These are phyloP conservation scores for Onychorhynchus coronatus DNA, from an alignment of 2,113 vertebrate genomes.

Conservation along the genomic window DNA sequence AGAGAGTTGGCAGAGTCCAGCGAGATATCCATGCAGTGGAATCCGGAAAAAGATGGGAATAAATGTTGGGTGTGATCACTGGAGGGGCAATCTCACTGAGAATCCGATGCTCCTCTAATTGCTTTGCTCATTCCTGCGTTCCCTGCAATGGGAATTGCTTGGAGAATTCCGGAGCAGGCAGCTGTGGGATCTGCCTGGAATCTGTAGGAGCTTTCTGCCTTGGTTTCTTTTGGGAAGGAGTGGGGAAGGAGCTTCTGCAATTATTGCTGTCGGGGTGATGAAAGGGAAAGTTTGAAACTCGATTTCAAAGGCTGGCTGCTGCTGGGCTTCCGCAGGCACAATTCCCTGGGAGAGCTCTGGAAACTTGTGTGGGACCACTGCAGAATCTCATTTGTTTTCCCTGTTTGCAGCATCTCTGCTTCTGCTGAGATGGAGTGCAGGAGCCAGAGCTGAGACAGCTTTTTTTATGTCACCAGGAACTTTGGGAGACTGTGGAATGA, in stretches of 20 bases:
- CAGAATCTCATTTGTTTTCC: constrained; percentile 42
- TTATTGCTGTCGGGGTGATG: neutral
- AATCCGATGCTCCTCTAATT: neutral
- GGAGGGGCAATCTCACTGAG: neutral
- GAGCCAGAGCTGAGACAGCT: neutral
- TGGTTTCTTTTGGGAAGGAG: neutral
- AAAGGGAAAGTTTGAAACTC: neutral
- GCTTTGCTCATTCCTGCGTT: neutral
- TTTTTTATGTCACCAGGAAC: neutral
- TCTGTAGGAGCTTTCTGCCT: neutral
- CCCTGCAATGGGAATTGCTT: neutral
- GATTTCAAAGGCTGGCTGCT: constrained; percentile 42
- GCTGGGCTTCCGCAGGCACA: constrained; percentile 27
- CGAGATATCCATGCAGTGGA: neutral
- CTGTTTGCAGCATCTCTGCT: neutral
- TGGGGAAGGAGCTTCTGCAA: neutral
- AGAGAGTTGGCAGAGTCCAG: neutral
- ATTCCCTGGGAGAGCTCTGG: neutral
- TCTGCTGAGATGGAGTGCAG: neutral
- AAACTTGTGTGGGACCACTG: constrained; percentile 3
- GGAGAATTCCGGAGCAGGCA: neutral
- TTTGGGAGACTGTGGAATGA: neutral
- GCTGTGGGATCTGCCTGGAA: neutral
- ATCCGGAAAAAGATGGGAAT: neutral
- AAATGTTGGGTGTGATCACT: neutral